Percentiles rank a stretch among this genome's conserved stretches.
Conservation (phyloP, 1,140 invertebrate species). For the Nylanderia fulva region DNA sequence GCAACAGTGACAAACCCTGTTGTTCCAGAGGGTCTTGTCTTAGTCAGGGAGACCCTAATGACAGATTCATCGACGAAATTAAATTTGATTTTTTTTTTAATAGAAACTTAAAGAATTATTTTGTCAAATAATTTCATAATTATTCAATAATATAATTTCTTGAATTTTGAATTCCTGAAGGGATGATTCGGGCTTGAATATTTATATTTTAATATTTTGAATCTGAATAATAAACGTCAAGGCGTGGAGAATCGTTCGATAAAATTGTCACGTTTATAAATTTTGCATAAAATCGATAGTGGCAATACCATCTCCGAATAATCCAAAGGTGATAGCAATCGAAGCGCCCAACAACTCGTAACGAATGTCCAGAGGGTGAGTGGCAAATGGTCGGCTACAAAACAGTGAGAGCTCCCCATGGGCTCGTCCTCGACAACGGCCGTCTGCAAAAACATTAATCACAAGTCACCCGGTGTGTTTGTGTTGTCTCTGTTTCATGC, state of each 20-base stretch:
- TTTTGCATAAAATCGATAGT: slow-evolving; percentile 11
- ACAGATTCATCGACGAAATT: slow-evolving; percentile 7
- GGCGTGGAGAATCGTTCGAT: not conserved
- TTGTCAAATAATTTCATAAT: not conserved
- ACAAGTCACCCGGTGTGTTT: slow-evolving; percentile 78
- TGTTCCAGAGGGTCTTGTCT: not conserved
- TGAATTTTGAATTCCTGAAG: not conserved
- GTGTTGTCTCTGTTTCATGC: slow-evolving; percentile 74
- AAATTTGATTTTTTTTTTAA: not conserved
- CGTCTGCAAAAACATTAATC: slow-evolving; percentile 82
- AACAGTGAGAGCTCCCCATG: slow-evolving; percentile 77
- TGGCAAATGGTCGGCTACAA: slow-evolving; percentile 74
- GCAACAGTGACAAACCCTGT: not conserved
- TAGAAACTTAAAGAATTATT: not conserved
- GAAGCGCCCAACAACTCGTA: slow-evolving; percentile 35
- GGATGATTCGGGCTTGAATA: not conserved
- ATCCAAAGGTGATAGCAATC: slow-evolving; percentile 30
- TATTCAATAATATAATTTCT: not conserved
- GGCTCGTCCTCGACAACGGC: slow-evolving; percentile 75
- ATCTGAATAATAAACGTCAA: not conserved
- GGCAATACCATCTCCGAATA: not conserved
- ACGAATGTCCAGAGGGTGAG: slow-evolving; percentile 55
- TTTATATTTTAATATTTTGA: slow-evolving; percentile 7
- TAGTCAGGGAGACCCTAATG: not conserved
- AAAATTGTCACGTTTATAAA: not conserved